phyloP scores from a whole-genome alignment of 2,888 invertebrate genomes.

The Oscheius myriophilus region DNA sequence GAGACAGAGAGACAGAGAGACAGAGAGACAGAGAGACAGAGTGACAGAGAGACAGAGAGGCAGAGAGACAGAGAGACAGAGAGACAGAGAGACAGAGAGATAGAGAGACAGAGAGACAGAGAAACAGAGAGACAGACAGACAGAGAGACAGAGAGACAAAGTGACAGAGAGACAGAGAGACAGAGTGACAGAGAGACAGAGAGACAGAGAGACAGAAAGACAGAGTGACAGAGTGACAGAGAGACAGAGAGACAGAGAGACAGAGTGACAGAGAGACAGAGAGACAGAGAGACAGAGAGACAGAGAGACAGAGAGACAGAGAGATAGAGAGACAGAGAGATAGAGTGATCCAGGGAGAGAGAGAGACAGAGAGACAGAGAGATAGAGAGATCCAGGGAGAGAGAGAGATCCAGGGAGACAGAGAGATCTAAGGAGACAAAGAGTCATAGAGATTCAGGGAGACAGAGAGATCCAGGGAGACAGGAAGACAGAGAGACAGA shows the following conservation, averaged over 20 bases:
- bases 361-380: conserved; percentile 10
- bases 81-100: too few relatives aligned
- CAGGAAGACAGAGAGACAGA: conserved; percentile 5
- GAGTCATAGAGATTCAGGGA: too few relatives aligned
- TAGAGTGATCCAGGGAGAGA: too few relatives aligned
- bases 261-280: conserved; percentile 3
- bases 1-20: conserved; percentile 4
- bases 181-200: conserved; percentile 14
- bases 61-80: too few relatives aligned
- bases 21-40: conserved; percentile 24
- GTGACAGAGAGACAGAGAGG: too few relatives aligned
- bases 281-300: neutral
- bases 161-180: too few relatives aligned
- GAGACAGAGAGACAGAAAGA: neutral
- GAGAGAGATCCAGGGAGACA: neutral
- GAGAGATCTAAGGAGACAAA: too few relatives aligned
- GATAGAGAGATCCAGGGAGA: too few relatives aligned
- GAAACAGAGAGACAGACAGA: neutral
- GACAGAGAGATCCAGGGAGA: neutral
- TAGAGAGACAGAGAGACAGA: too few relatives aligned
- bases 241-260: neutral
- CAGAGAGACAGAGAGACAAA: too few relatives aligned
- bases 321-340: neutral
- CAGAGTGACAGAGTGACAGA: neutral
- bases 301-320: neutral